Conservation (phyloP, 2,113 vertebrate species). For the Myanophis thanlyinensis region DNA sequence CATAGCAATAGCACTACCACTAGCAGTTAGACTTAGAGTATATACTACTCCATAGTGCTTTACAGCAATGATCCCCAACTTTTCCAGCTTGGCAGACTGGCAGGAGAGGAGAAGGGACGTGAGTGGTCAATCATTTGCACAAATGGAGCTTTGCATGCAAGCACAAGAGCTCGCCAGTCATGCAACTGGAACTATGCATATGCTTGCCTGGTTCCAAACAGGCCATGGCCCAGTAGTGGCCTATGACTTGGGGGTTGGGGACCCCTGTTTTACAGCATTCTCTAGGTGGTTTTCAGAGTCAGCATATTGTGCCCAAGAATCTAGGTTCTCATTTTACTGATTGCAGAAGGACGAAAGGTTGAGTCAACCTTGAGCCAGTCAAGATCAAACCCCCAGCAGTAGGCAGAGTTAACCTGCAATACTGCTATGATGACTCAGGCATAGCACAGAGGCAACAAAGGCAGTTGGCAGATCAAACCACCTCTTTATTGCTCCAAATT, state of each 20-base stretch:
- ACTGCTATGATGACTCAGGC: no score
- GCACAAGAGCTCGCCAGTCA: neutral
- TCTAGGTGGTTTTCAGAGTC: neutral
- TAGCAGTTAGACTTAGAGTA: neutral
- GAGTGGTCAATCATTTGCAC: neutral
- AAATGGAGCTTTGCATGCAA: neutral
- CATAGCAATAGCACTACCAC: neutral
- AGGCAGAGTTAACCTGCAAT: neutral
- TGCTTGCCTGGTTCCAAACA: neutral
- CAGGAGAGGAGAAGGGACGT: no score
- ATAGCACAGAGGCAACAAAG: no score
- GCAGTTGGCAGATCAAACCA: no score
- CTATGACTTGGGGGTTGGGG: neutral
- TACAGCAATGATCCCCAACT: neutral
- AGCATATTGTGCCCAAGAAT: neutral
- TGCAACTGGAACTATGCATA: neutral
- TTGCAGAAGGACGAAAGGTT: neutral
- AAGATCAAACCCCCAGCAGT: neutral
- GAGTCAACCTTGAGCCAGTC: neutral
- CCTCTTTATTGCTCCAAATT: no score
- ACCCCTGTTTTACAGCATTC: neutral
- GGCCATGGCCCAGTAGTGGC: neutral
- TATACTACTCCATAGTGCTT: neutral
- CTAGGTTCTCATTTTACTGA: neutral
- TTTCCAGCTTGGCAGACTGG: neutral